Base-by-base conservation (phyloP, 1,140 invertebrate species). In the Drosophila sucinea region DNA sequence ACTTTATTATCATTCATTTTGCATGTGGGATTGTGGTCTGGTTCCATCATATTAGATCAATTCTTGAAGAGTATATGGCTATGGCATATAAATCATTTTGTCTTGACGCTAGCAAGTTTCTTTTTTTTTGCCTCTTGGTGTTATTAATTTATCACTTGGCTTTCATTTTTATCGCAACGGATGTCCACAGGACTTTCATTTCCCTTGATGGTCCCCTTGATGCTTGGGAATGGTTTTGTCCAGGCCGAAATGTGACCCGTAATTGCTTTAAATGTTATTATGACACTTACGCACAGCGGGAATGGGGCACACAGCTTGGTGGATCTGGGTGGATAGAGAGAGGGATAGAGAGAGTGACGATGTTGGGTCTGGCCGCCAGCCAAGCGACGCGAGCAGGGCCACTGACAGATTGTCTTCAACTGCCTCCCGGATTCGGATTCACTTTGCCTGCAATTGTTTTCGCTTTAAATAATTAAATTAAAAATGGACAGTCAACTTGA, bases 181-280 rank as follows among this genome's bases (percentile, higher is more conserved):
- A 83, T 83, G 84, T 77, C 63, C 40, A 47, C 77, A 87, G 84
- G 84, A 87, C 77, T 81, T 74, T 70, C 63, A 69, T 82, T 74
- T 73, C 67, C 83, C 73, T 27, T 47, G 23, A 35, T 57, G 40
- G 55, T 29, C 17, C 54, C 32, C 32, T 35, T 38, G 35, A 10
- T 8, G 44, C 40, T 17, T 51, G 44, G 25, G 23, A 51, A 32
- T 40, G 30, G 30, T 38, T 38, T 38, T 38, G 55, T 47, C 32
- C 56, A 58, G 47, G 76, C 75, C 78, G 57, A 90, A 90, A 86
- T 87, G 87, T 76, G 80, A 83, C 79, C 87, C 72, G 76, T 90
- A 90, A 90, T 90, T 90, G 86, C 86, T 79, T 90, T 90, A 90
- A 90, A 90, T 90, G 86, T 67, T 77, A 90, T 90, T 90, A 90